Evolutionary conservation across 2,113 vertebrate species (phyloP).

Genomic region (Cygnus atratus): DNA sequence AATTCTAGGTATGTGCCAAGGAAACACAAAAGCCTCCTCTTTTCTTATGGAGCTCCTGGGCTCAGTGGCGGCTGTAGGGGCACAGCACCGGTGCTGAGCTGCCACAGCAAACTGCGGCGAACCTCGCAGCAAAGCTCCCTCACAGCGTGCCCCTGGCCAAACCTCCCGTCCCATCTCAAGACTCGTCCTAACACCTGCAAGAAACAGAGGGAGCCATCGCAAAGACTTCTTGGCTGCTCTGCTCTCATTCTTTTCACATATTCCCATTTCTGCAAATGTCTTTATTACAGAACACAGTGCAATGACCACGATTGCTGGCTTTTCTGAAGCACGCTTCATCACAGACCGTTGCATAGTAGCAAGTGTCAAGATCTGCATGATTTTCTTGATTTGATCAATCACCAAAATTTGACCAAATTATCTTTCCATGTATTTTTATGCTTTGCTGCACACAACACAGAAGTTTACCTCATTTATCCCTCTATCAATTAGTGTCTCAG

Average conservation of each 20-base stretch:
- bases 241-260: not conserved
- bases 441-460: not conserved
- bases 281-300: fast-evolving
- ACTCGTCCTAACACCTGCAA: fast-evolving
- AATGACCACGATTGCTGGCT: fast-evolving
- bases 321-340: not conserved
- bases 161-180: fast-evolving
- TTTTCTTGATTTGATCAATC: not conserved
- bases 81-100: no score
- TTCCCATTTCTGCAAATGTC: not conserved
- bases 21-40: not conserved
- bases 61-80: not conserved
- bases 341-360: not conserved
- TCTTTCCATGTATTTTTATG: not conserved
- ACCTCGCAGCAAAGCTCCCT: not conserved
- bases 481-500: not conserved
- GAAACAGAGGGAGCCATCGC: not conserved
- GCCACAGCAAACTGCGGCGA: not conserved
- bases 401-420: not conserved
- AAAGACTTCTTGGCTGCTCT: not conserved
- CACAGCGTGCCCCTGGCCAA: not conserved
- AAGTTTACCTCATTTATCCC: not conserved
- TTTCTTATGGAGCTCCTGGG: not conserved
- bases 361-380: not conserved
- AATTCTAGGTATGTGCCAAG: not conserved